A percentile compares a stretch with the other conserved stretches of the same genome.
These are phyloP conservation scores for Dryobates pubescens DNA, from an alignment of 2,797 vertebrate genomes.

Conservation along the genomic window DNA sequence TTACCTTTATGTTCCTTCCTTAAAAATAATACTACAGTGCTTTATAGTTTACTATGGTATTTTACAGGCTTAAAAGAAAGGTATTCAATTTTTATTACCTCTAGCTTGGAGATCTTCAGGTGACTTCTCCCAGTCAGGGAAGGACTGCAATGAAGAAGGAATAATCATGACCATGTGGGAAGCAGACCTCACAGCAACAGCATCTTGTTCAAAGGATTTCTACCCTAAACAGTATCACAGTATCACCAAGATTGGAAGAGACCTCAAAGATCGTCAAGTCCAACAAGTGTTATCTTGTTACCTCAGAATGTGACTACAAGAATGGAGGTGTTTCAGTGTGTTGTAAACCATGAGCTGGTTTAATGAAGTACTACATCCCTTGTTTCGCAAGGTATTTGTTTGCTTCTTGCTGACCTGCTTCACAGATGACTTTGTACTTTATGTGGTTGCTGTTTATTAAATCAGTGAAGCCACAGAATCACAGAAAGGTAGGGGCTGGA, in stretches of 20 bases:
- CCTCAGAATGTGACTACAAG: neutral
- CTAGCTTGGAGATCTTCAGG: slow-evolving; percentile 16
- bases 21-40: neutral
- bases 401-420: neutral
- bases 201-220: neutral
- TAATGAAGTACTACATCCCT: neutral
- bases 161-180: neutral
- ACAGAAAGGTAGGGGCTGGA: no score
- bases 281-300: neutral
- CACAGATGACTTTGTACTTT: neutral
- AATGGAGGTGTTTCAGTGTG: neutral
- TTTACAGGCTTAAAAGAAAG: neutral
- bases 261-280: no score
- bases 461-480: neutral
- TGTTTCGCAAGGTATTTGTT: neutral
- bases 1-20: neutral
- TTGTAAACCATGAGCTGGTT: neutral
- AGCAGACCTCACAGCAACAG: neutral
- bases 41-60: neutral
- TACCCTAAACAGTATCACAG: no score
- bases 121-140: slow-evolving; percentile 75
- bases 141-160: slow-evolving; percentile 78
- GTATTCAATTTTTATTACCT: slow-evolving; percentile 65
- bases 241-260: no score
- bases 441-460: neutral